Evolutionary conservation across 1,140 invertebrate species (phyloP).

Genomic region (Gonioctena quinquepunctata): DNA sequence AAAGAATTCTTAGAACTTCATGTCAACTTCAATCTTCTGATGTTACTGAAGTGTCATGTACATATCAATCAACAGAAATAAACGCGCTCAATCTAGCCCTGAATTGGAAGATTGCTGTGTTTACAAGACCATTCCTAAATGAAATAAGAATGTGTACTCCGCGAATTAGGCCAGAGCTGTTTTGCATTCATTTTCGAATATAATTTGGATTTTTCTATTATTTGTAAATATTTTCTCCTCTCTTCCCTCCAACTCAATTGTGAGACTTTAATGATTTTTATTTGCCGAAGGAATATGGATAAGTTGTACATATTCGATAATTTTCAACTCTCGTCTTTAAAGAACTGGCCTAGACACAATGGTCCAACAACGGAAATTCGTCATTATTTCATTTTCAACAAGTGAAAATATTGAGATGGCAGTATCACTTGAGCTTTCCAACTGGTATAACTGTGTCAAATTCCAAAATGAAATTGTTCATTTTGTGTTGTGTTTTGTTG

Average conservation of each 20-base stretch:
- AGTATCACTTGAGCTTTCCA: not conserved
- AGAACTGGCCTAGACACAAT: not conserved
- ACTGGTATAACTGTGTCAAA: not conserved
- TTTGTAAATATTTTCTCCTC: no score
- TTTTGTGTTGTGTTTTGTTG: slow-evolving; percentile 18
- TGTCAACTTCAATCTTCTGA: no score
- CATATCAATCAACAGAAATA: no score
- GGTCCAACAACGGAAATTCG: not conserved
- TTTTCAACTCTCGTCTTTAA: not conserved
- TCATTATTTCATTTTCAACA: not conserved
- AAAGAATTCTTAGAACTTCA: no score
- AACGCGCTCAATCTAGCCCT: not conserved
- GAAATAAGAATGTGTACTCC: not conserved
- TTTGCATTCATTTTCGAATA: no score
- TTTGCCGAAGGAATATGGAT: no score
- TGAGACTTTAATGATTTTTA: no score
- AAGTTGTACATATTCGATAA: not conserved
- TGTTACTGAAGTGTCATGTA: no score
- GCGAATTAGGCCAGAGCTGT: no score
- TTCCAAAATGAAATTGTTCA: slow-evolving; percentile 15
- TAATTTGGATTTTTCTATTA: no score
- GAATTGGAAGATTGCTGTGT: slow-evolving; percentile 5
- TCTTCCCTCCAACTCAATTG: no score
- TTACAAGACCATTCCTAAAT: not conserved
- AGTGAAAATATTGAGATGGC: not conserved